These are phyloP conservation scores for Steinernema scapterisci DNA, from an alignment of 2,888 invertebrate species.

Conservation along the genomic window DNA sequence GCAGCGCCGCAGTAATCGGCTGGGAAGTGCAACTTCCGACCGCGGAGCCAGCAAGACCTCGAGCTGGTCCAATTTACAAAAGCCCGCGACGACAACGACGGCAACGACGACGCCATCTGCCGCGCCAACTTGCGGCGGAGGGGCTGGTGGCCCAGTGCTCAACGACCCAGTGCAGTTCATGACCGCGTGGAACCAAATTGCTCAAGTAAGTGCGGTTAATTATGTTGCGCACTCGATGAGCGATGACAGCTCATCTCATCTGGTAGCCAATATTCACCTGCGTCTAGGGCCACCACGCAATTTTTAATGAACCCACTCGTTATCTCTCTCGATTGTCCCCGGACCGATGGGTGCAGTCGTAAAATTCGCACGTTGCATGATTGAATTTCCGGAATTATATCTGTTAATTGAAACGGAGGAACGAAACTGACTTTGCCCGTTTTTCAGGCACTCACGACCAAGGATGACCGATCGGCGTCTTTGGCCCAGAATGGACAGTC, in stretches of 20 bases:
- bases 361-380: no score
- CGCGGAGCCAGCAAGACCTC: conserved; percentile 4
- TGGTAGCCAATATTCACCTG: no score
- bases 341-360: no score
- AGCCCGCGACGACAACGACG: conserved; percentile 1
- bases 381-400: not conserved
- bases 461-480: not conserved
- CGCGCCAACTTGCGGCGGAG: not conserved
- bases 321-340: no score
- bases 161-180: conserved; percentile 46
- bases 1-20: conserved; percentile 63
- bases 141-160: conserved; percentile 28
- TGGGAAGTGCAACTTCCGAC: conserved; percentile 42
- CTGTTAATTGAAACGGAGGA: not conserved
- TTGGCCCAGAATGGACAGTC: conserved; percentile 27
- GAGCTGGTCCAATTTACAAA: conserved; percentile 22
- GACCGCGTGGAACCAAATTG: conserved; percentile 51
- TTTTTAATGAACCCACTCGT: no score
- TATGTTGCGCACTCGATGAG: conserved; percentile 21
- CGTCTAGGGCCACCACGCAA: no score
- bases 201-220: conserved; percentile 32
- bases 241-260: not conserved
- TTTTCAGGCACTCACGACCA: conserved; percentile 14
- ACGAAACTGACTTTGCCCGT: not conserved
- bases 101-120: not conserved